These are phyloP conservation scores for Brachypteracias leptosomus DNA, from an alignment of 2,113 vertebrate genomes.

Conservation along the genomic window DNA sequence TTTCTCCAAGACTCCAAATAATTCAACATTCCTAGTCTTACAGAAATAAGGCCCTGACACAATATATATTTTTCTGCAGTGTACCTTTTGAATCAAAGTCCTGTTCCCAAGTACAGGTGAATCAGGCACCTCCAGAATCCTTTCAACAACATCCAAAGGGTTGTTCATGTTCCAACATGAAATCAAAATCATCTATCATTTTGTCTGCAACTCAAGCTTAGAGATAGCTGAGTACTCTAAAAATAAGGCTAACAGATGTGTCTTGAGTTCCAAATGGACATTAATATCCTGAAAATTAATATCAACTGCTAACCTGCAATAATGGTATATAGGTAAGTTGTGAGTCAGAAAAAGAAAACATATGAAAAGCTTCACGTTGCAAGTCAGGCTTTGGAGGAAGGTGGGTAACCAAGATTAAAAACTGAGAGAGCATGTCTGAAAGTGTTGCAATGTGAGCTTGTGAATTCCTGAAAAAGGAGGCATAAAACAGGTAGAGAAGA, in stretches of 20 bases:
- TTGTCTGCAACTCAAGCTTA: neutral
- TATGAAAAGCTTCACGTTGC: neutral
- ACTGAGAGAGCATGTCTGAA: neutral
- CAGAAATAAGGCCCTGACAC: neutral
- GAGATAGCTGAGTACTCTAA: neutral
- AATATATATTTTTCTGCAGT: neutral
- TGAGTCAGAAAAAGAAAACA: neutral
- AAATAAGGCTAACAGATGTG: neutral
- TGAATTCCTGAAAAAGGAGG: neutral
- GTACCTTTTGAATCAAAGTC: neutral
- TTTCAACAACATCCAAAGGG: neutral
- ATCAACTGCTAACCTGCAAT: neutral
- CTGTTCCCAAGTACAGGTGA: neutral
- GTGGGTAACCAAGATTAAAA: neutral
- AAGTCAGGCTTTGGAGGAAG: neutral
- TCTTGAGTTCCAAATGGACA: neutral
- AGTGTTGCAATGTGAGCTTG: neutral
- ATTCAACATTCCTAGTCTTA: neutral
- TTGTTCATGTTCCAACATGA: neutral
- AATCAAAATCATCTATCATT: neutral
- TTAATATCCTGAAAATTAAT: neutral
- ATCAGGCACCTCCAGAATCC: neutral
- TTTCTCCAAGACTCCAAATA: neutral
- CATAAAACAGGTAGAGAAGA: neutral
- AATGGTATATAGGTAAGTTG: neutral